Percentiles rank a stretch among this genome's conserved stretches.
Evolutionary conservation across 1,140 invertebrate species (phyloP).

Genomic region (Trialeurodes vaporariorum): DNA sequence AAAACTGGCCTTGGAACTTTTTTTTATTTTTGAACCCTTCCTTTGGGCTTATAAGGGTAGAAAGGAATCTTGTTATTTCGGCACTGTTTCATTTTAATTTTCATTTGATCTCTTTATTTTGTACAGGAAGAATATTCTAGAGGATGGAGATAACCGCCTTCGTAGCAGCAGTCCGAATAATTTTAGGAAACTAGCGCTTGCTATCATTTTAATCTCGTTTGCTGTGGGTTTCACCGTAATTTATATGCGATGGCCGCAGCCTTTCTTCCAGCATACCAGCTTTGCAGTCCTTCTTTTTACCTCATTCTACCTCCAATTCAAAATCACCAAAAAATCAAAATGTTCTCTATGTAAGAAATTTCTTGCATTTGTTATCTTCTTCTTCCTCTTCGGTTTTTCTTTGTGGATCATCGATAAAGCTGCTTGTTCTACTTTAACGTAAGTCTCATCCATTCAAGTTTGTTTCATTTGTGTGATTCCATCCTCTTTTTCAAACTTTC

Average conservation of each 20-base stretch:
- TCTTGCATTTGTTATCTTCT: constrained; percentile 21
- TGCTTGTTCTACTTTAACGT: constrained; percentile 24
- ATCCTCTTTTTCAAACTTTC: no score
- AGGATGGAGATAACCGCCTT: neutral
- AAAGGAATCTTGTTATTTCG: no score
- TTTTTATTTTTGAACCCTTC: no score
- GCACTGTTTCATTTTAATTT: no score
- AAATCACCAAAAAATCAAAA: constrained; percentile 19
- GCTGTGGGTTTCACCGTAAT: constrained; percentile 22
- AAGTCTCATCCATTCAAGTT: constrained; percentile 17
- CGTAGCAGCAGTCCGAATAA: neutral
- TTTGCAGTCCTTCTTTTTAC: constrained; percentile 24
- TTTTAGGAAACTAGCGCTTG: neutral
- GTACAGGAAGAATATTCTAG: neutral
- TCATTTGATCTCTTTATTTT: no score
- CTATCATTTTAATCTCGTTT: neutral
- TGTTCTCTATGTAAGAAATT: constrained; percentile 23
- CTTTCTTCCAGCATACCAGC: constrained; percentile 23
- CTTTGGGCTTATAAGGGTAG: no score
- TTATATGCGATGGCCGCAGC: constrained; percentile 26
- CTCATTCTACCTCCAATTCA: constrained; percentile 21
- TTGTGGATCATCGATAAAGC: constrained; percentile 28
- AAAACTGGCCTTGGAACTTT: no score
- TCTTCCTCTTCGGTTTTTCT: constrained; percentile 26
- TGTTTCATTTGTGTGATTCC: no score